These are phyloP conservation scores for Alethe castanea DNA, from an alignment of 2,113 vertebrate species.

Conservation along the genomic window DNA sequence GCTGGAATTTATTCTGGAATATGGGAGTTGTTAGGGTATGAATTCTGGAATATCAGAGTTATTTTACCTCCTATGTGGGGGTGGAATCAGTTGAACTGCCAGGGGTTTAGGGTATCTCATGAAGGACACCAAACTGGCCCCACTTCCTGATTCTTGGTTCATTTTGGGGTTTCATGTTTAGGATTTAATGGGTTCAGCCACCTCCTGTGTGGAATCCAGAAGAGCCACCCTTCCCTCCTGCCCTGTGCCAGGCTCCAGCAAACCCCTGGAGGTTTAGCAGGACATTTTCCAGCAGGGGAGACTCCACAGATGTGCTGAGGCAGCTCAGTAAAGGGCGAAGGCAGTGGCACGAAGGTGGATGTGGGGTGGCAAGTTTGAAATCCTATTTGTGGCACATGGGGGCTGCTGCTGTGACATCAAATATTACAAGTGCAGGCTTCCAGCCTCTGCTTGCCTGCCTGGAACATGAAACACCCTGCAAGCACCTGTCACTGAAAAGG, in stretches of 20 bases:
- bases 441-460: not conserved
- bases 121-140: not conserved
- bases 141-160: not conserved
- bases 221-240: not conserved
- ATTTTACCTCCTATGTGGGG: not conserved
- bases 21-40: not conserved
- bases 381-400: not conserved
- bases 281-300: not conserved
- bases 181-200: not conserved
- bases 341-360: not conserved
- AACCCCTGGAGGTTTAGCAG: not conserved
- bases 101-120: not conserved
- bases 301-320: not conserved
- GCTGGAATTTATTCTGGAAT: not conserved
- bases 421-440: not conserved
- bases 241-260: not conserved
- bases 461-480: not conserved
- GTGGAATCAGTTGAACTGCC: not conserved
- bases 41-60: not conserved
- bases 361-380: not conserved
- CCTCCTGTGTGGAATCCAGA: fast-evolving
- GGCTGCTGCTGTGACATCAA: not conserved
- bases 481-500: not conserved
- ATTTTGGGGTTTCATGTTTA: fast-evolving
- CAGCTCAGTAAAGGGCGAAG: not conserved